Evolutionary conservation across 2,888 invertebrate species (phyloP), one percentile per base, ranked within the genome.

Genomic region (Dorcus parallelipipedus): DNA sequence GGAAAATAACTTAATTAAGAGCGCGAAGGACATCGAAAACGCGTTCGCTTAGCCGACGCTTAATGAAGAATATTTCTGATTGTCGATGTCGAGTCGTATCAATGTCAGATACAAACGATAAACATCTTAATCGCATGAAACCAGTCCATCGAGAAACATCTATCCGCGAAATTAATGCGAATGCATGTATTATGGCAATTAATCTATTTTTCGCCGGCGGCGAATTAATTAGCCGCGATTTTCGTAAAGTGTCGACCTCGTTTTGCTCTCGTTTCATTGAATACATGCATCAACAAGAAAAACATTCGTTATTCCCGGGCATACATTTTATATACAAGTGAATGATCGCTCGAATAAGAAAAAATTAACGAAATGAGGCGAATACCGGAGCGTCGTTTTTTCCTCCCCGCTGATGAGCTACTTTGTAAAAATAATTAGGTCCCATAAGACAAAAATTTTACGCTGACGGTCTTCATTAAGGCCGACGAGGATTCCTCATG

Each of bases 361-460:
- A 33, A 33, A 33, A 33, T 33, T 2, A 33, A 33, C 26, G 26
- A 33, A 33, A 33, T 7, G 26, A 33, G 26, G 26, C 26, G 26
- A 33, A 33, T 33, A 33, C 26, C 26, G 26, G 26, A 33, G 26
- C 26, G 26, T 33, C 26, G 26, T 33, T 33, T 33, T 33, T 33
- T 33, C 26, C 42, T 17, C 42, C 42, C 10, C 10, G 17, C 42
- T 42, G 14, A 45, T 45, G 45, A 45, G 45, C 45, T 45, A 45
- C 17, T 45, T 45, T 20, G 23, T 45, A 45, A 45, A 45, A 45
- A 56, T 59, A 59, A 59, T 59, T 56, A 51, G 55, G 26, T 59
- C 59, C 54, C 59, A 52, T 56, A 49, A 56, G 59, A 59, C 55
- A 52, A 59, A 56, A 54, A 56, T 48, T 52, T 55, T 54, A 59